Evolutionary conservation across 1,140 invertebrate species (phyloP), one percentile per base, ranked within the genome.

Genomic region (Drosophila neocordata): DNA sequence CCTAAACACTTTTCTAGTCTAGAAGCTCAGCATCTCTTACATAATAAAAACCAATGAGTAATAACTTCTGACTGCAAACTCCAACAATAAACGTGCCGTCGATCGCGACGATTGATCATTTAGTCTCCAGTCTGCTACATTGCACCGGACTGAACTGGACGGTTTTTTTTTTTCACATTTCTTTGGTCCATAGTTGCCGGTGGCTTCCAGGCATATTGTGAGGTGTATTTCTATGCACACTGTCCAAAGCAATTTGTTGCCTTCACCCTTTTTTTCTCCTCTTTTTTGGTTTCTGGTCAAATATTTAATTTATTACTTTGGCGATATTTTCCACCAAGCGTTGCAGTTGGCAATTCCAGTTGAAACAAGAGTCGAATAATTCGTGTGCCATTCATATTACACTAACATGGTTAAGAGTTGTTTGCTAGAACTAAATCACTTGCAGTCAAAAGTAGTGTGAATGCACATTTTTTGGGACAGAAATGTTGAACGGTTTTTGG

Each of bases 241-340:
- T 65, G 22, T 22, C 53, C 3, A 48, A 18, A 63, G 55, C 62
- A 69, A 78, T 77, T 78, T 85, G 67, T 85, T 85, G 66, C 73
- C 81, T 77, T 87, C 77, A 75, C 64, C 70, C 58, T 69, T 76
- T 58, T 56, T 13, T 2, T 55, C 27, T 48, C 18, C 11, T 11
- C 1, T 35, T 20, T 76, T 55, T 52, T 44, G 35, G 24, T 68
- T 22, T 35, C 20, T 70, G 60, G 61, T 64, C 75, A 88, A 90
- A 82, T 82, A 79, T 81, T 81, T 89, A 87, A 90, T 90, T 90
- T 90, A 90, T 90, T 89, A 72, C 81, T 84, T 77, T 84, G 73
- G 53, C 79, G 89, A 90, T 90, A 89, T 77, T 83, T 81, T 64
- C 52, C 11, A 44, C 35, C 53, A 35, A 57, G 62, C 56, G 62